A percentile compares a stretch with the other conserved stretches of the same genome.
Evolutionary conservation across 2,888 invertebrate genomes (phyloP).

Genomic region (Noctua janthe): DNA sequence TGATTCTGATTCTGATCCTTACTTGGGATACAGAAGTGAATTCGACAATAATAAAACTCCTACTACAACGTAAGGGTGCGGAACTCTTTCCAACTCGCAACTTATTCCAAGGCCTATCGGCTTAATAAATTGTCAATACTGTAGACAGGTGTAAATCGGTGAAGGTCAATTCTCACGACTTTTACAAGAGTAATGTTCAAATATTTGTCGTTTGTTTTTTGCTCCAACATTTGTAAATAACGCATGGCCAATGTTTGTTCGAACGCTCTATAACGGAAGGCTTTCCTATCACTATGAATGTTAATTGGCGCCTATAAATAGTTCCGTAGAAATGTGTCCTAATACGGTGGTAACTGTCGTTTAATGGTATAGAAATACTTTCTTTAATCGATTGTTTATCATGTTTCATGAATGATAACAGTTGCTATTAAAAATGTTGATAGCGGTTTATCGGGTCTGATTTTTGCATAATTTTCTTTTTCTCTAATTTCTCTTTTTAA

Average conservation of each 20-base stretch:
- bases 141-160: conserved; percentile 49
- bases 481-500: too few species aligned
- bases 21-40: neutral
- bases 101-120: conserved; percentile 18
- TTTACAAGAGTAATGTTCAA: conserved; percentile 50
- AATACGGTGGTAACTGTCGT: neutral
- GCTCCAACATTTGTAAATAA: conserved; percentile 42
- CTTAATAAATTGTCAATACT: conserved; percentile 44
- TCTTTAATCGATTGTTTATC: conserved; percentile 25
- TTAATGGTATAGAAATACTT: conserved; percentile 25
- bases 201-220: conserved; percentile 43
- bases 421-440: conserved; percentile 7
- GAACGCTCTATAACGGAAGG: conserved; percentile 26
- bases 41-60: neutral
- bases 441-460: neutral
- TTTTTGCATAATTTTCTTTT: neutral
- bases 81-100: conserved; percentile 21
- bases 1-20: too few species aligned
- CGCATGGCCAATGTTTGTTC: conserved; percentile 28
- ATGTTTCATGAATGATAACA: neutral
- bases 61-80: neutral
- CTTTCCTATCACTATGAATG: conserved; percentile 41
- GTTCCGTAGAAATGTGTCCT: conserved; percentile 3
- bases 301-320: conserved; percentile 14
- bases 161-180: conserved; percentile 52